A percentile compares a stretch with the other conserved stretches of the same genome.
Evolutionary conservation across 2,888 invertebrate species (phyloP).

Genomic region (Macropis europaea): DNA sequence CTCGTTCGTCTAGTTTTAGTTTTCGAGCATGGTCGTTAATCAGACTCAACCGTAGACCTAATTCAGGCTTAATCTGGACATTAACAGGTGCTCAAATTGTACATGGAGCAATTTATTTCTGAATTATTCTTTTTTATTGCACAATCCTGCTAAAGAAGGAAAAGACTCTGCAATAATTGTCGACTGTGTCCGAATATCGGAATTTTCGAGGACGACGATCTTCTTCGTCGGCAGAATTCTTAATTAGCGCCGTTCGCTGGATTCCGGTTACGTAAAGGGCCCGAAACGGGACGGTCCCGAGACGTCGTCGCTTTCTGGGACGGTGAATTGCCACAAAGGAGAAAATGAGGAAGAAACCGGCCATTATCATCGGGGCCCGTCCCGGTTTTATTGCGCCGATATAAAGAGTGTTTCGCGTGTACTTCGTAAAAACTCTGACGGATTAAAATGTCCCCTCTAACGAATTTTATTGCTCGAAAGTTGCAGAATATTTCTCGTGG

Average conservation of each 20-base stretch:
- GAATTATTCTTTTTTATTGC: no score
- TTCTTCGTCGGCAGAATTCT: slow-evolving; percentile 13
- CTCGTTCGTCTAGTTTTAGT: no score
- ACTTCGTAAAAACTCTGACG: slow-evolving; percentile 32
- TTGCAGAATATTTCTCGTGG: no score
- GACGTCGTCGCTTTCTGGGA: slow-evolving; percentile 1
- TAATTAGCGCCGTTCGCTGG: slow-evolving; percentile 30
- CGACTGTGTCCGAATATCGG: slow-evolving; percentile 9
- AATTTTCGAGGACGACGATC: slow-evolving; percentile 7
- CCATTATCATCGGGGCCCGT: slow-evolving; percentile 31
- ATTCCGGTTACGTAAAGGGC: slow-evolving; percentile 45
- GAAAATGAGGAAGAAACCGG: slow-evolving; percentile 45
- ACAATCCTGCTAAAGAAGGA: not conserved
- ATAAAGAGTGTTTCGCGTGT: slow-evolving; percentile 25
- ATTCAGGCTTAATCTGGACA: no score
- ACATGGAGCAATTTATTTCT: no score
- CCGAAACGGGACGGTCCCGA: slow-evolving; percentile 1
- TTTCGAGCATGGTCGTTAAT: no score
- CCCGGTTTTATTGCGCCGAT: slow-evolving; percentile 36
- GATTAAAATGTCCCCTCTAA: not conserved
- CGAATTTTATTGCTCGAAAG: not conserved
- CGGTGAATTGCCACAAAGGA: slow-evolving; percentile 44
- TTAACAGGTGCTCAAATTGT: no score
- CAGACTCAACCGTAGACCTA: no score
- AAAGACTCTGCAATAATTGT: slow-evolving; percentile 18